Conservation (phyloP, 2,113 vertebrate species). For the Mugil cephalus region DNA sequence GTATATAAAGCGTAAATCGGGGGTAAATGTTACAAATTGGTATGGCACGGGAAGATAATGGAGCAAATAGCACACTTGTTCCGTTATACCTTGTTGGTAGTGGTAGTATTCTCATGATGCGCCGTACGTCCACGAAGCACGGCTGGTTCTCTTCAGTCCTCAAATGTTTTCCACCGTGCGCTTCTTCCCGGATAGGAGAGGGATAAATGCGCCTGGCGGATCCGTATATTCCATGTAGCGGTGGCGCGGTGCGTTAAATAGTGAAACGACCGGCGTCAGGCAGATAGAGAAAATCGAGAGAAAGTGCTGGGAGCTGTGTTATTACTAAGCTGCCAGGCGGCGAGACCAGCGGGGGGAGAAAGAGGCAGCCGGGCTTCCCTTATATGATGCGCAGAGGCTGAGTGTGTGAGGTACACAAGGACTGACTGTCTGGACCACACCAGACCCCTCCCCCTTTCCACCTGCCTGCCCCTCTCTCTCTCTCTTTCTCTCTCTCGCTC, state of each 20-base stretch:
- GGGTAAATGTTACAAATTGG: too few species aligned
- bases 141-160: conserved; percentile 41
- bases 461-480: conserved; percentile 48
- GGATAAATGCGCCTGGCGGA: conserved; percentile 44
- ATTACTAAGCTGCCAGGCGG: conserved; percentile 16
- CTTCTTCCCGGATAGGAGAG: conserved; percentile 45
- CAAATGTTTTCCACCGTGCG: conserved; percentile 48
- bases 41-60: not conserved
- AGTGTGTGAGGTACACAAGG: conserved; percentile 78
- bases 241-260: conserved; percentile 1
- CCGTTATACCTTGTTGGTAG: conserved; percentile 63
- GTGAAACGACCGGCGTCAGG: conserved; percentile 15
- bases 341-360: conserved; percentile 7
- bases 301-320: conserved; percentile 21
- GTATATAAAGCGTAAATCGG: too few species aligned
- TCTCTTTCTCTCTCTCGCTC: conserved; percentile 37
- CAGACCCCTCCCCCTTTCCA: conserved; percentile 71
- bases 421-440: conserved; percentile 82
- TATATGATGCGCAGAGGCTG: conserved; percentile 76
- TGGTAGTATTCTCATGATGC: conserved; percentile 61
- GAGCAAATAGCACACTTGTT: not conserved
- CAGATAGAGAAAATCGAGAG: not conserved
- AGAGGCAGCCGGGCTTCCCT: conserved; percentile 50
- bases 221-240: conserved; percentile 36
- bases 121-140: conserved; percentile 40